Evolutionary conservation across 1,140 invertebrate species (phyloP).

Genomic region (Musca vetustissima): DNA sequence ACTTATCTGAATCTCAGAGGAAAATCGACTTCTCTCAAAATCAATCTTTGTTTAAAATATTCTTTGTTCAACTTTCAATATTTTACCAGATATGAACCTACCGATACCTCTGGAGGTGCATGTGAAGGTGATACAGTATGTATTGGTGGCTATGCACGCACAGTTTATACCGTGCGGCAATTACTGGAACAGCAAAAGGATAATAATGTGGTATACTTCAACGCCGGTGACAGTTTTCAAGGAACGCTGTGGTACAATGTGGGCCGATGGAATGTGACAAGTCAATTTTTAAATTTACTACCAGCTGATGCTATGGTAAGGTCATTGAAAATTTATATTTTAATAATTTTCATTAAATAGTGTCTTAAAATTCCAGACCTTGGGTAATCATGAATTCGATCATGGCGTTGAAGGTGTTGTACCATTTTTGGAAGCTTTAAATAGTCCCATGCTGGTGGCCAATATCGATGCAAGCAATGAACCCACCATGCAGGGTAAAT

Average conservation of each 20-base stretch:
- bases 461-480: slow-evolving; percentile 77
- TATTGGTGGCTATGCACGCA: slow-evolving; percentile 75
- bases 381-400: slow-evolving; percentile 92
- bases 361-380: slow-evolving; percentile 59
- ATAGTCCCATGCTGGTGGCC: slow-evolving; percentile 69
- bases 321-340: not conserved
- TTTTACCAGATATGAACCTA: slow-evolving; percentile 67
- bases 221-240: slow-evolving; percentile 84
- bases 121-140: slow-evolving; percentile 62
- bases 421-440: slow-evolving; percentile 69
- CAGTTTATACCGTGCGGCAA: slow-evolving; percentile 61
- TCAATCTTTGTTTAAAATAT: too few species aligned
- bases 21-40: too few species aligned
- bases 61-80: too few species aligned
- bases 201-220: slow-evolving; percentile 70
- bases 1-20: too few species aligned
- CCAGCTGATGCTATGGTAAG: slow-evolving; percentile 79
- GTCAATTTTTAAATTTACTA: slow-evolving; percentile 74
- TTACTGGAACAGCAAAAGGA: slow-evolving; percentile 60
- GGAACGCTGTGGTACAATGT: slow-evolving; percentile 84
- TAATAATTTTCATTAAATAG: not conserved
- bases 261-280: slow-evolving; percentile 73
- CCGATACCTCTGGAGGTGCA: slow-evolving; percentile 62
- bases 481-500: slow-evolving; percentile 65
- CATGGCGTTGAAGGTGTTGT: slow-evolving; percentile 72